Evolutionary conservation across 2,797 vertebrate species (phyloP).

Genomic region (Anas capensis): DNA sequence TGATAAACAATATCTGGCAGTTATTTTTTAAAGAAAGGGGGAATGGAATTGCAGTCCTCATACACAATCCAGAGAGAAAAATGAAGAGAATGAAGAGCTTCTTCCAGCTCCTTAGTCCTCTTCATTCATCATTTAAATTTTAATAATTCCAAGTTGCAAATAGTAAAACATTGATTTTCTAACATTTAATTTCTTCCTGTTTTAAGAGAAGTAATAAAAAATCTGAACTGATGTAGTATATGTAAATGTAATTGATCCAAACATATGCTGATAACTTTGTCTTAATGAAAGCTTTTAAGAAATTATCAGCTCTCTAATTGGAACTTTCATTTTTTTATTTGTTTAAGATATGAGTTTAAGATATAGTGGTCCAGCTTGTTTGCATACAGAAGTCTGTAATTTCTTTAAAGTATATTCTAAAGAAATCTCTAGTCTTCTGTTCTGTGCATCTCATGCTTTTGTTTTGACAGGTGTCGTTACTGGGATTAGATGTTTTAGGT

Average conservation of each 20-base stretch:
- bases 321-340: background rate
- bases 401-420: background rate
- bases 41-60: background rate
- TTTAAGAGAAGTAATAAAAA: background rate
- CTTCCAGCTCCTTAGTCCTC: background rate
- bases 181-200: background rate
- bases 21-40: background rate
- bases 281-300: background rate
- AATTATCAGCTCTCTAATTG: background rate
- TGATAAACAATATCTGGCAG: background rate
- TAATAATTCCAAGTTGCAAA: background rate
- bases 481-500: slow-evolving; percentile 92
- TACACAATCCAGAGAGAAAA: background rate
- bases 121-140: background rate
- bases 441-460: slow-evolving; percentile 38
- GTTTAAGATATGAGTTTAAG: background rate
- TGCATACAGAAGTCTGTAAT: background rate
- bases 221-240: background rate
- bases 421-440: background rate
- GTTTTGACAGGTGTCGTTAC: slow-evolving; percentile 87
- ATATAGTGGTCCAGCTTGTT: background rate
- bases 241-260: background rate
- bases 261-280: background rate
- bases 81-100: background rate
- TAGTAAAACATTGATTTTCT: background rate